Conservation (phyloP, 2,113 vertebrate genomes). For the Sterna hirundo region DNA sequence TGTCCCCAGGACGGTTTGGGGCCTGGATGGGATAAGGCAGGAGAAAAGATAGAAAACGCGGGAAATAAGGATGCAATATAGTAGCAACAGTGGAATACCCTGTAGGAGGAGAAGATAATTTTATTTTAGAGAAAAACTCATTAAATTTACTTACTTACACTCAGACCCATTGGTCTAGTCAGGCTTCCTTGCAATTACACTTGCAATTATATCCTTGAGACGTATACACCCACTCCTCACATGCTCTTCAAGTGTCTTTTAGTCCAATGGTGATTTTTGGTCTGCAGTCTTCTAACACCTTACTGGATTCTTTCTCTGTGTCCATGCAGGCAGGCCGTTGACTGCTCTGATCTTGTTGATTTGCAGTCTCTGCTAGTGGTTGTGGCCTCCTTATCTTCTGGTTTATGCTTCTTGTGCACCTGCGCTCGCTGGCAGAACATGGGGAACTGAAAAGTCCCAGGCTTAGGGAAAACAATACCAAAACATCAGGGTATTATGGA, state of each 20-base stretch:
- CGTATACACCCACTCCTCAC: not conserved
- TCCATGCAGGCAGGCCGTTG: not conserved
- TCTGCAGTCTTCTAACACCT: not conserved
- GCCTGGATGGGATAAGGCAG: not conserved
- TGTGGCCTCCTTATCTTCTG: not conserved
- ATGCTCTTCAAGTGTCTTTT: not conserved
- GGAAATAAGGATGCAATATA: not conserved
- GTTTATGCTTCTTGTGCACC: not conserved
- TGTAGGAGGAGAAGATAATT: not conserved
- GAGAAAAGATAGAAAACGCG: fast-evolving
- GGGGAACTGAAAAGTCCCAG: not conserved
- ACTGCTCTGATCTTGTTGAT: not conserved
- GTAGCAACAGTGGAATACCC: not conserved
- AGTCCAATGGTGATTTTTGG: not conserved
- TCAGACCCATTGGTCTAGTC: not conserved
- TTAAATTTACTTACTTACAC: not conserved
- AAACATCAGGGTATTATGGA: not conserved
- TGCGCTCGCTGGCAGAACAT: not conserved
- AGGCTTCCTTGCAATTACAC: not conserved
- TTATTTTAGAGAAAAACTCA: not conserved
- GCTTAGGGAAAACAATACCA: not conserved
- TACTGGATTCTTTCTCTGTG: not conserved
- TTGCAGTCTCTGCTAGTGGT: not conserved
- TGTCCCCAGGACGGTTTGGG: not conserved
- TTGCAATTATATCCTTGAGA: not conserved